Evolutionary conservation across 23 tunicate species (phyloP), one percentile per base, ranked within the genome.

Genomic region (Pegea sp.): DNA sequence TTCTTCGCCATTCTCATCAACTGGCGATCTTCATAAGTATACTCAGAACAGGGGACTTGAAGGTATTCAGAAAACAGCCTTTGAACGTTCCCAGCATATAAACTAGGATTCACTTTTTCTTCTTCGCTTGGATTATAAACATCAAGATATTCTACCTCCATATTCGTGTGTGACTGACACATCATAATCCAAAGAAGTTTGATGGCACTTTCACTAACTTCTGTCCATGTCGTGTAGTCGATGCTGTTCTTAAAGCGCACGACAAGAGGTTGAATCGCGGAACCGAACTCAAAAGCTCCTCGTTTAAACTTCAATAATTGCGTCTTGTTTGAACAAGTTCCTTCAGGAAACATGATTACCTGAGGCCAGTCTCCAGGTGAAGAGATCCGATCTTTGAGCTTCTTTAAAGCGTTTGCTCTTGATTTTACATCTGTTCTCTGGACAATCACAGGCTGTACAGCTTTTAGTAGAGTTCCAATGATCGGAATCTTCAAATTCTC

Each of bases 371-470:
- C 23, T 20, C 44, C 63, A 21, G 31, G 32, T 64, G 69, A 64
- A 22, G 61, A 19, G 22, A 52, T 60, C 1, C 69, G 69, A 11
- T 38, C 46, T 16, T 38, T 38, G 11, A 38, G 46, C 46, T 8
- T 38, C 13, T 38, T 38, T 11, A 38, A 16, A 8, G 46, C 46
- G 11, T 38, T 38, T 11, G 46, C 46, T 11, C 46, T 11, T 8
- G 46, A 38, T 16, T 38, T 38, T 11, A 38, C 16, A 38, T 38
- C 46, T 16, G 46, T 38, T 38, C 46, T 38, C 46, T 38, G 46
- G 11, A 84, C 95, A 13, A 84, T 44, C 18, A 84, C 64, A 8
- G 95, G 95, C 48, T 73, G 81, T 2, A 67, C 29, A n/a, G 84
- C 72, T 64, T 63, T 84, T 32, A 74, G 22, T 31, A 84, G 60